Base-by-base conservation (phyloP, 2,113 vertebrate genomes). In the Psephotus haematonotus region DNA sequence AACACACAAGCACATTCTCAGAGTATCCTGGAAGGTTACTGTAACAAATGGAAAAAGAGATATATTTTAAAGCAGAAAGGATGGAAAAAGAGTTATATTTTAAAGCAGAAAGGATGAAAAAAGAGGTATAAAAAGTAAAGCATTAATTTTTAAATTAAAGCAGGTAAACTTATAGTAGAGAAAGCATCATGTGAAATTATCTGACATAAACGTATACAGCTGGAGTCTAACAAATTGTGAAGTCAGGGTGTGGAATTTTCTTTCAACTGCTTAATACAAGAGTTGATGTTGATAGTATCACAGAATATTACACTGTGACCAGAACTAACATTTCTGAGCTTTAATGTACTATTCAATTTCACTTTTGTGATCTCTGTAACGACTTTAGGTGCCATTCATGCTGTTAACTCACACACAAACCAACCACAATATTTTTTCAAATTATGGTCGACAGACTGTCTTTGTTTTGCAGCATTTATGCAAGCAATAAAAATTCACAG, bases 381-480 rank as follows among this genome's bases (percentile, higher is more conserved):
- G 35, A 84, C 77, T 96, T 76, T 84, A 86, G 88, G 83, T 95
- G 68, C 78, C 72, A 77, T 83, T 96, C 86, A 70, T 91, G 89
- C 84, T 93, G 67, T 87, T 93, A 96, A 92, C 65, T 28, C 77
- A 77, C 87, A 88, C 82, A 75, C 44, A 94, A 75, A 96, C 18
- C 74, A 96, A 91, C 59, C 87, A 84, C 72, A 96, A 88, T 86
- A 62, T 90, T 94, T 95, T 95, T 93, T 85, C 79, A 97, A 92
- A 90, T 90, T 87, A 62, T 31, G 9, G 43, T 77, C 4, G 0
- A 92, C 64, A 92, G 81, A 79, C 81, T 63, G 77, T 81, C 88
- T 96, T 91, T 96, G 81, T 95, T 95, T 94, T 78, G 8, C 43
- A 86, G 25, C 5, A 2, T 86, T 89, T 88, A 74, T 91, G 57